phyloP scores from a whole-genome alignment of 2,888 invertebrate genomes.

The Cecidostiba fungosa region DNA sequence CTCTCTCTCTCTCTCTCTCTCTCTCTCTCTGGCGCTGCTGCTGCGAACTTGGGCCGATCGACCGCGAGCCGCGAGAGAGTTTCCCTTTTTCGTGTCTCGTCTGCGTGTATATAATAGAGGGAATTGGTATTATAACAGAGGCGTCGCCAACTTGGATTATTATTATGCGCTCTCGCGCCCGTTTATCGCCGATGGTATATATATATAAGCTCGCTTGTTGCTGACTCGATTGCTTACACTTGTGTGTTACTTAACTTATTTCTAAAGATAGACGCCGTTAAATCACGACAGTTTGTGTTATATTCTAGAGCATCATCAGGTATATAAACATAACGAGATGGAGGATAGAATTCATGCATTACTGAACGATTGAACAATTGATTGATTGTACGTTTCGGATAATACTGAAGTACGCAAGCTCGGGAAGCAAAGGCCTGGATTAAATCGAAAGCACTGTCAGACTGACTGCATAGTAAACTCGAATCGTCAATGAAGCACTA shows the following conservation, averaged over 20 bases:
- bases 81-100: conserved; percentile 10
- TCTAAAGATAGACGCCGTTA: neutral
- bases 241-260: neutral
- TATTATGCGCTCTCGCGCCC: neutral
- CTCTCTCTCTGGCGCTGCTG: conserved; percentile 19
- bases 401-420: neutral
- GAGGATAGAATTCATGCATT: no score
- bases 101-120: neutral
- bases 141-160: neutral
- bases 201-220: neutral
- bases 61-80: conserved; percentile 34
- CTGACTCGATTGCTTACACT: neutral
- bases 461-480: neutral
- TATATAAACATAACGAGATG: no score
- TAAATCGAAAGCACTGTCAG: neutral
- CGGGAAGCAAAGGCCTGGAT: neutral
- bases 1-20: no score
- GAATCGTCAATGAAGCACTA: conserved; percentile 27
- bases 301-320: no score
- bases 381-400: neutral
- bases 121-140: conserved; percentile 26
- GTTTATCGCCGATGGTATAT: neutral
- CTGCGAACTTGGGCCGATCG: conserved; percentile 58
- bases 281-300: no score
- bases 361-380: neutral